phyloP scores from a whole-genome alignment of 2,113 vertebrate species.

The Craseonycteris thonglongyai region DNA sequence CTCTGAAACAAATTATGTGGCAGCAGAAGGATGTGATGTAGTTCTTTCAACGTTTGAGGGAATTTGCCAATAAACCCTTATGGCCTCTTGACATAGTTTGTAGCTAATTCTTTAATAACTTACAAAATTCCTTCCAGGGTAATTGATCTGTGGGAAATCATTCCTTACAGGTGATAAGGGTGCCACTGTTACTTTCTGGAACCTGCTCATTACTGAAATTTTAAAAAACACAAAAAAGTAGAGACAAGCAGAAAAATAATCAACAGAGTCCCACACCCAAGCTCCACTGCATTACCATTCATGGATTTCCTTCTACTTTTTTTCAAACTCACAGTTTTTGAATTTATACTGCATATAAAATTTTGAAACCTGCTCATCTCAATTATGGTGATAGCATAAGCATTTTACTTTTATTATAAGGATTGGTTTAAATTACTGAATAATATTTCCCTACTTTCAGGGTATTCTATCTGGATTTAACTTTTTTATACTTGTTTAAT shows the following conservation, averaged over 20 bases:
- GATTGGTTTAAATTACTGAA: background rate
- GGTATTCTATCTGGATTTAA: background rate
- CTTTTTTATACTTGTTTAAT: background rate
- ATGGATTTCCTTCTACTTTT: slow-evolving; percentile 2
- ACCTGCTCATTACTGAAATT: slow-evolving; percentile 27
- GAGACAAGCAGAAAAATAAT: slow-evolving; percentile 37
- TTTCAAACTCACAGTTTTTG: background rate
- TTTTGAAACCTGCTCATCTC: background rate
- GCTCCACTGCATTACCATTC: background rate
- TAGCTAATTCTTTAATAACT: slow-evolving; percentile 38
- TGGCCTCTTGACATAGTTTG: background rate
- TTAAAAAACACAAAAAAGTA: slow-evolving; percentile 12
- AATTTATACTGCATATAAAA: background rate
- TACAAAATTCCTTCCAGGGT: background rate
- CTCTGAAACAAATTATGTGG: background rate
- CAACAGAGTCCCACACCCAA: background rate
- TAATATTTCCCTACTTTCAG: background rate
- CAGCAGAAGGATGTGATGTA: background rate
- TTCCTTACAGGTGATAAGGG: slow-evolving; percentile 27
- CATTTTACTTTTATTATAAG: slow-evolving; percentile 22
- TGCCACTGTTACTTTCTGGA: slow-evolving; percentile 39
- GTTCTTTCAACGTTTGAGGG: background rate
- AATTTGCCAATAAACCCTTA: background rate
- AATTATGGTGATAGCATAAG: background rate
- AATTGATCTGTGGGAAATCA: slow-evolving; percentile 39